These are phyloP conservation scores for Drosophila kanapiae DNA, from an alignment of 1,140 invertebrate species.

Conservation along the genomic window DNA sequence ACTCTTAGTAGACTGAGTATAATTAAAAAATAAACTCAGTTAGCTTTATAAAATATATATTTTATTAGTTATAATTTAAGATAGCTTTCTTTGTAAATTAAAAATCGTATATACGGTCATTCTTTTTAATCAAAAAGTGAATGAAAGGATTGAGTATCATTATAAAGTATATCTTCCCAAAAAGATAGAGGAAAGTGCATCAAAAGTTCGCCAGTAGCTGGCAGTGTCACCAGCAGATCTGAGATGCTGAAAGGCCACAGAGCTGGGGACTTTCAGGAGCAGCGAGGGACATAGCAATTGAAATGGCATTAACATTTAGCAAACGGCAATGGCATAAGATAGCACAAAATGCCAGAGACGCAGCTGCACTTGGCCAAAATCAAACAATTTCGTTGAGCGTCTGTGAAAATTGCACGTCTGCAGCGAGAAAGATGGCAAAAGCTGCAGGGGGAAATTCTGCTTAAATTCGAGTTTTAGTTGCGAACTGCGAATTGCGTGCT, in stretches of 20 bases:
- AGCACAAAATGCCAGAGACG: conserved; percentile 68
- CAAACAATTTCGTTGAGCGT: conserved; percentile 75
- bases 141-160: neutral
- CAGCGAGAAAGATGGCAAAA: conserved; percentile 10
- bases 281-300: conserved; percentile 56
- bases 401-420: conserved; percentile 66
- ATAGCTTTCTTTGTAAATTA: neutral
- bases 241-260: conserved; percentile 25
- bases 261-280: neutral
- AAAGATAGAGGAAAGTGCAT: conserved; percentile 16
- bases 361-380: conserved; percentile 79
- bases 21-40: neutral
- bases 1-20: no score
- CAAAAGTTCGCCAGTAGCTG: neutral
- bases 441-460: conserved; percentile 2
- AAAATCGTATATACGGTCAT: neutral
- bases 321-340: conserved; percentile 75
- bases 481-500: conserved; percentile 10
- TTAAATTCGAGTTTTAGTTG: conserved; percentile 17
- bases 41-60: neutral
- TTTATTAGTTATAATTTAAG: neutral
- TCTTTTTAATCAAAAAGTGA: accelerated
- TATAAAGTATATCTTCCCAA: neutral
- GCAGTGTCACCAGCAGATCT: conserved; percentile 55
- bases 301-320: conserved; percentile 84